phyloP scores from a whole-genome alignment of 2,113 vertebrate genomes.

The Lamprologus sp. region DNA sequence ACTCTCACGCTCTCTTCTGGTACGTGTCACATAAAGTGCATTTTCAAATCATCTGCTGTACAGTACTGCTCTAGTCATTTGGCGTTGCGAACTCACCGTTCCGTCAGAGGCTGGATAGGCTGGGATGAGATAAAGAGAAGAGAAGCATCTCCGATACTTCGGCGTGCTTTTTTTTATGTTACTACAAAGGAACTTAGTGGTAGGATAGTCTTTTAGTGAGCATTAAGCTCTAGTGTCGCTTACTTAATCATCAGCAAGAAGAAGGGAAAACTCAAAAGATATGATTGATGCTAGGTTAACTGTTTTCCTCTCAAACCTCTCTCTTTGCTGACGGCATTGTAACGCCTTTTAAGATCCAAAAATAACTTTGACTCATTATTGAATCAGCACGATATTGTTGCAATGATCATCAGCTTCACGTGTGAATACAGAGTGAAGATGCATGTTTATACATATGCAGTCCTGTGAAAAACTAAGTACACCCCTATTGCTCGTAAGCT shows the following conservation, averaged over 20 bases:
- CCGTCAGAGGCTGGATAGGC: background rate
- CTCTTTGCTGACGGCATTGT: background rate
- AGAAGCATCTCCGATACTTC: background rate
- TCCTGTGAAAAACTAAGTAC: background rate
- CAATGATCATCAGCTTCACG: background rate
- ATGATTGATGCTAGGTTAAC: background rate
- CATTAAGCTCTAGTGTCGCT: background rate
- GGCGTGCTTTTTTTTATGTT: background rate
- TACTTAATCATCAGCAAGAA: background rate
- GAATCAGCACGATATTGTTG: background rate
- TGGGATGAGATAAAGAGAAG: background rate
- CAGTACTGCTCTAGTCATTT: background rate
- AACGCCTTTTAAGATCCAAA: background rate
- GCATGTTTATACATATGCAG: background rate
- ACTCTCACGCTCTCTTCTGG: slow-evolving; percentile 30
- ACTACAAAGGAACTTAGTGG: background rate
- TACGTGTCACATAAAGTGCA: slow-evolving; percentile 14
- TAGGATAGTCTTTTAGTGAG: background rate
- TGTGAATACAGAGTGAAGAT: background rate
- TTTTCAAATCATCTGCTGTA: slow-evolving; percentile 4
- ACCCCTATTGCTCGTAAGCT: background rate
- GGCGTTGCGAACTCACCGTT: background rate
- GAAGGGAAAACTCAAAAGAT: background rate
- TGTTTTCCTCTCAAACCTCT: background rate
- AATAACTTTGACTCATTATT: background rate